Evolutionary conservation across 1,140 invertebrate genomes (phyloP), one percentile per base, ranked within the genome.

Genomic region (Bradysia coprophila): DNA sequence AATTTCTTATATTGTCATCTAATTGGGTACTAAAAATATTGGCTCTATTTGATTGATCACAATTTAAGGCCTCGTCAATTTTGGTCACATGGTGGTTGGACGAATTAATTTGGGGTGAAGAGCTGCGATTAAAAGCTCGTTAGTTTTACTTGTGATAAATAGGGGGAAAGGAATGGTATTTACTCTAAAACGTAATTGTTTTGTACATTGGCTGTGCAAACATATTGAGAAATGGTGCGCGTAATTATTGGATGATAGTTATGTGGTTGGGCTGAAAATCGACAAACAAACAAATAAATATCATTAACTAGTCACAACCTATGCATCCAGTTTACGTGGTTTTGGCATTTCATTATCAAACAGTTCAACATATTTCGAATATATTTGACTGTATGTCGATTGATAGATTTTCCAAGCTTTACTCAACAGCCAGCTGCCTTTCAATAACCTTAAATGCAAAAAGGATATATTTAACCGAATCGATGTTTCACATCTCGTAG

Each of bases 391-490:
- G 48, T 78, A 73, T 5, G 72, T 66, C 51, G 70, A 69, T 41
- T 79, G 75, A 52, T 81, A 81, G 42, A 76, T 65, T 50, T 77
- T 73, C 75, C 76, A 81, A 0, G 78, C 76, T 56, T 75, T 78
- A 6, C 78, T 56, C 38, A 81, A 56, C 45, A 74, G 67, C 76
- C 78, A 80, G 9, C 76, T 76, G 8, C 74, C 77, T 45, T 72
- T 73, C 61, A 50, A 72, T 73, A 3, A 43, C 19, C 41, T 43
- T 9, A 40, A 40, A 21, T 6, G 21, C 18, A 40, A 13, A 19
- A 19, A 40, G 9, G 18, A 38, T 11, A 18, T 38, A 9, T 38
- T 10, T 18, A 38, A 11, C 10, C 36, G 36, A 9, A 18, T 18
- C 36, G 18, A 11, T 32, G 28, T 9, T 9, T 9, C 28, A 10